These are phyloP conservation scores for Pedionomus torquatus DNA, from an alignment of 2,113 vertebrate species.

Conservation along the genomic window DNA sequence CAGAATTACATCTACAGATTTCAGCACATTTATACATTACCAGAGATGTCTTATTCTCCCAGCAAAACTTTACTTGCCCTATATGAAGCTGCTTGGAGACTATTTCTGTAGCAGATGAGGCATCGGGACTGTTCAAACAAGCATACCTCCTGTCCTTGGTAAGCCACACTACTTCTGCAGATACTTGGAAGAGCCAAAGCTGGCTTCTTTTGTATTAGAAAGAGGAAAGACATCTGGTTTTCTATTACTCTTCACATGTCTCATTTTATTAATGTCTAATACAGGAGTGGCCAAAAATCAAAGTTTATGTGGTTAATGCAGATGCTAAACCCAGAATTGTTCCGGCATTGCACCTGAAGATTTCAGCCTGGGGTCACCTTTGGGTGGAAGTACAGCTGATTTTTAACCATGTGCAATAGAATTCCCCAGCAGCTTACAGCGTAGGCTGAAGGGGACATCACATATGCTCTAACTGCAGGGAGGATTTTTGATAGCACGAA, in stretches of 20 bases:
- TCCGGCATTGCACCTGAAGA: not conserved
- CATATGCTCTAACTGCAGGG: rapidly evolving
- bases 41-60: not conserved
- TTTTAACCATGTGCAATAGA: rapidly evolving
- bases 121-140: not conserved
- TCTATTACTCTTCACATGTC: not conserved
- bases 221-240: not conserved
- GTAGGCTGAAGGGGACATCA: no score
- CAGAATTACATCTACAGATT: not conserved
- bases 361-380: not conserved
- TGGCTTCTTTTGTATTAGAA: not conserved
- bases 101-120: not conserved
- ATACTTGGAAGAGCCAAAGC: not conserved
- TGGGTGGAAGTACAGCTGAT: not conserved
- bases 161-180: not conserved
- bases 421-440: rapidly evolving
- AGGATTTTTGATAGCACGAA: not conserved
- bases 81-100: not conserved
- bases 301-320: not conserved
- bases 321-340: not conserved
- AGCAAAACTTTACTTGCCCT: not conserved
- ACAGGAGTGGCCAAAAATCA: not conserved
- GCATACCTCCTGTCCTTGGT: not conserved
- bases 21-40: not conserved
- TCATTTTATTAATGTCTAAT: not conserved